Conservation (phyloP, 2,888 invertebrate genomes). For the Caradrina clavipalpis region DNA sequence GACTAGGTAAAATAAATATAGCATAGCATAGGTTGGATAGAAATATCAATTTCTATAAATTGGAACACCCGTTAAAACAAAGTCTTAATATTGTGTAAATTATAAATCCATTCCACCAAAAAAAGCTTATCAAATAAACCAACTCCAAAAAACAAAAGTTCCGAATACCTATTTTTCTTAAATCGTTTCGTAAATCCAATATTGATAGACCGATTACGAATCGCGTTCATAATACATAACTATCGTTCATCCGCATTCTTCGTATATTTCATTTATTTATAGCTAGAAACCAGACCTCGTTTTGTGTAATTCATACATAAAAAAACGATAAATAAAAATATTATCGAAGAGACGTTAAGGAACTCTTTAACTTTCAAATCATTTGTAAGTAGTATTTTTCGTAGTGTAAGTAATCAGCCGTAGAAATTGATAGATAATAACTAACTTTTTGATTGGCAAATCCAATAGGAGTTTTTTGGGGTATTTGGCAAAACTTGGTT, state of each 20-base stretch:
- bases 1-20: too few species aligned
- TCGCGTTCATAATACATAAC: slow-evolving; percentile 22
- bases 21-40: too few species aligned
- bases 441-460: slow-evolving; percentile 1
- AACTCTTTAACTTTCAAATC: slow-evolving; percentile 31
- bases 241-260: slow-evolving; percentile 48
- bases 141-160: not conserved
- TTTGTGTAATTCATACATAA: slow-evolving; percentile 46
- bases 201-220: slow-evolving; percentile 45
- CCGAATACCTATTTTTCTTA: slow-evolving; percentile 10
- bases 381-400: not conserved
- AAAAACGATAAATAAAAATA: slow-evolving; percentile 40
- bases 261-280: slow-evolving; percentile 25
- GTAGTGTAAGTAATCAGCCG: slow-evolving; percentile 23
- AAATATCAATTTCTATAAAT: too few species aligned
- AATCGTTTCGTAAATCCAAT: slow-evolving; percentile 30
- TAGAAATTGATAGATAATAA: slow-evolving; percentile 1
- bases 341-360: slow-evolving; percentile 12
- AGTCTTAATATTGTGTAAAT: not conserved
- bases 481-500: not conserved
- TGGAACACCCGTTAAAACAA: too few species aligned
- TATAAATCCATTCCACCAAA: not conserved
- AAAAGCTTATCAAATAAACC: not conserved
- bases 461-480: not conserved
- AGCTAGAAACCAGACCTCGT: slow-evolving; percentile 27